Evolutionary conservation across 2,797 vertebrate species (phyloP), one percentile per base, ranked within the genome.

Genomic region (Propithecus deckenii): DNA sequence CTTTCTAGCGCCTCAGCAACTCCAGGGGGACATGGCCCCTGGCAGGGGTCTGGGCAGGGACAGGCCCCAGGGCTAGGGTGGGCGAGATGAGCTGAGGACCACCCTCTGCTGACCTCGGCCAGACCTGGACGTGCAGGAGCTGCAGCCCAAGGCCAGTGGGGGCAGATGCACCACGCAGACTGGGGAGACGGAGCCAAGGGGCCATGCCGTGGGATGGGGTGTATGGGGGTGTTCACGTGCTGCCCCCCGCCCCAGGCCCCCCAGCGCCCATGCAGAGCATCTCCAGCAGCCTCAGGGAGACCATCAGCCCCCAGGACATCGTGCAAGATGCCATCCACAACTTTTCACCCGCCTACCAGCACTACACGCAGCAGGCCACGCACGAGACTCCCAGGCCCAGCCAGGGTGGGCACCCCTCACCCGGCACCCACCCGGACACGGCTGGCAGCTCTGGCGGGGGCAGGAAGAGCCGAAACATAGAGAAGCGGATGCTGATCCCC

Each of bases 301-400:
- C 99, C 63, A 99, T 99, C 41, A 99, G 99, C 95, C 99, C 99
- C 0, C 99, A 99, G 57, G 99, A 99, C 96, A 99, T 99, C 0
- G 99, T 99, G 28, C 99, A 99, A 98, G 99, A 99, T 0, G 99
- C 99, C n/a, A 99, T 99, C 97, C 99, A 99, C 98, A 99, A 99
- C 98, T 99, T 99, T 99, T 99, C 99, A 0, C 99, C 99, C 0
- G 91, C 99, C 0, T 99, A 99, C 98, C 99, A 99, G 98, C 99
- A 99, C 97, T 99, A 99, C 98, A 99, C 99, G 0, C 99, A 99
- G 99, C 99, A 99, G 96, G 99, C 99, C 2, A 99, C 99, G 5
- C 99, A 99, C 67, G 99, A 99, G 90, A 98, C 25, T 74, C 97
- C 98, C 2, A 89, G 7, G 0, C 99, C 99, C 0, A 98, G 98